Base-by-base conservation (phyloP, 2,888 invertebrate genomes). In the Microplitis deprimator region DNA sequence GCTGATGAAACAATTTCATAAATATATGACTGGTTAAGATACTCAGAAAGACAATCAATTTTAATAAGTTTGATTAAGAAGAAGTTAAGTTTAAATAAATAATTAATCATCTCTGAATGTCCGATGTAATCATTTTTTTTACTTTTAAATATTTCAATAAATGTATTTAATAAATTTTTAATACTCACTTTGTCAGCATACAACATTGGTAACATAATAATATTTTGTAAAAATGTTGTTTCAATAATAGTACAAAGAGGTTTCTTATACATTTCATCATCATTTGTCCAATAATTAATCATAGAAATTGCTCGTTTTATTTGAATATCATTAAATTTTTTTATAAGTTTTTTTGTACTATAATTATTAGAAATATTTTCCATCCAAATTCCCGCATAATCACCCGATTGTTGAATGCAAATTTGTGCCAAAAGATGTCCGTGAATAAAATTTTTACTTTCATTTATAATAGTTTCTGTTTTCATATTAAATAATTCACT, bases 401-500 rank as follows among this genome's bases (percentile, higher is more conserved):
- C 38, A n/a, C 64, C 65, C 8, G 50, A 10, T 78, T 73, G 10
- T 13, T 62, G 20, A 4, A 76, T 7, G n/a, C 65, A 85, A 64
- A 83, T 80, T 40, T 87, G 82, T 5, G 84, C 78, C 38, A 85
- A 79, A 13, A 89, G 81, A 64, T 81, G 80, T 10, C 89, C 89
- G 64, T 90, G 88, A 0, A 85, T 75, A 8, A 79, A 82, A 82
- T 90, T 90, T 29, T 78, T 74, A 1, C 40, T 39, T 5, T 76
- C 59, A 3, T 77, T 10, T 40, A 73, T 6, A 71, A 73, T 8
- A 65, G 29, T 69, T 71, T 79, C 40, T 5, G 20, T 62, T 16
- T 79, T 82, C 7, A 89, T 74, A 59, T 72, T 67, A 3, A 74
- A 7, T 5, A 87, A 77, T 76, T 84, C 84, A 0, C 64, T 13